Evolutionary conservation across 2,113 vertebrate species (phyloP).

Genomic region (Pachycephala philippinensis): DNA sequence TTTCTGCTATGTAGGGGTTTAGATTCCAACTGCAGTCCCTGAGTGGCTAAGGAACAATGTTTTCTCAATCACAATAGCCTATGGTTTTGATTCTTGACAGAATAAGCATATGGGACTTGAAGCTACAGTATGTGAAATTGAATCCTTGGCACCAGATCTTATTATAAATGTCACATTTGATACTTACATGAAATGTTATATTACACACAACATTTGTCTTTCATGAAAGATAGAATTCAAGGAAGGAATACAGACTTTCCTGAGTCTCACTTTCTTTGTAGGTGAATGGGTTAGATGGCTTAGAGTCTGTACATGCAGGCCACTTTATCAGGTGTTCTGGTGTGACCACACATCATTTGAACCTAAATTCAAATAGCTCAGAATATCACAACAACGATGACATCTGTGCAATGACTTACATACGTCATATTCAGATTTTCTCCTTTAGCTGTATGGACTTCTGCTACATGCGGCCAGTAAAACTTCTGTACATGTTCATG

Average conservation of each 20-base stretch:
- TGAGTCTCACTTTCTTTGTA: background rate
- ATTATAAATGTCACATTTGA: constrained; percentile 55
- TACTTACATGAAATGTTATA: constrained; percentile 27
- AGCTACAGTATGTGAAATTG: constrained; percentile 34
- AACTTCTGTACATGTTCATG: background rate
- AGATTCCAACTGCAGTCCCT: background rate
- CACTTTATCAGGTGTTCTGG: background rate
- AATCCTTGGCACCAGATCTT: constrained; percentile 39
- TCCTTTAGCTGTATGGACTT: background rate
- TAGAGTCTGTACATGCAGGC: background rate
- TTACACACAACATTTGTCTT: constrained; percentile 17
- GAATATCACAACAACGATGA: background rate
- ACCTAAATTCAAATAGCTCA: background rate
- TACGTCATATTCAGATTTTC: background rate
- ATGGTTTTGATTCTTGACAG: constrained; percentile 57
- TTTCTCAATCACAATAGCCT: constrained; percentile 23
- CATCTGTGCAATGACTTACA: background rate
- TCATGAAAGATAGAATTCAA: background rate
- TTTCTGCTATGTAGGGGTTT: background rate
- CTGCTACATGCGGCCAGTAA: background rate
- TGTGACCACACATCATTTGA: background rate
- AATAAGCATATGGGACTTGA: constrained; percentile 19
- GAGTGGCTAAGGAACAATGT: constrained; percentile 9
- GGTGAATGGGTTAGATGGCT: background rate
- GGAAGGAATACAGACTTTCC: background rate